phyloP scores from a whole-genome alignment of 2,888 invertebrate genomes.

The Timema cristinae region DNA sequence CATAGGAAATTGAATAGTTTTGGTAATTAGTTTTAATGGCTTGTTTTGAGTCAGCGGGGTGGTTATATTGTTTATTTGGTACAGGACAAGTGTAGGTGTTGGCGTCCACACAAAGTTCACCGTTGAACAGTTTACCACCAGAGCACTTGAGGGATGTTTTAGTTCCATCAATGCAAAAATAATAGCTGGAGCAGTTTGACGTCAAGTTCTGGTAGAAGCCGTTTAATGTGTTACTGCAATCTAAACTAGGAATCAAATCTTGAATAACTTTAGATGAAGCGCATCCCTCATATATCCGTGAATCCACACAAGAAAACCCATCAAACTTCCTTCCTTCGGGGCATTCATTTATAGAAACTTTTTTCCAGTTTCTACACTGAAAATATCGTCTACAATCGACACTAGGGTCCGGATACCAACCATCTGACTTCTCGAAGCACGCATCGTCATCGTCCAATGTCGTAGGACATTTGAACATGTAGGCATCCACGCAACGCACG shows the following conservation, averaged over 20 bases:
- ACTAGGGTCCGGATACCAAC: constrained; percentile 37
- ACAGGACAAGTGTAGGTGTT: constrained; percentile 49
- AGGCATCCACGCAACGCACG: constrained; percentile 50
- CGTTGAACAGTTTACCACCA: constrained; percentile 52
- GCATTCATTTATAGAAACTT: constrained; percentile 34
- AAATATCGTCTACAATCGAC: constrained; percentile 38
- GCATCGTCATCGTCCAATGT: constrained; percentile 38
- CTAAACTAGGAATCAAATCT: constrained; percentile 19
- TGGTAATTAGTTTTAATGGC: constrained; percentile 14
- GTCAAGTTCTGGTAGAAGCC: constrained; percentile 55
- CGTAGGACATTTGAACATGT: constrained; percentile 46
- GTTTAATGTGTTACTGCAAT: constrained; percentile 45
- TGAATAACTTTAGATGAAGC: constrained; percentile 18
- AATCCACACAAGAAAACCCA: constrained; percentile 37
- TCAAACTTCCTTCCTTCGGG: constrained; percentile 38
- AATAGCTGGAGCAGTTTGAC: constrained; percentile 52
- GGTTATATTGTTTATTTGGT: not conserved
- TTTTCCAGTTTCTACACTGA: constrained; percentile 34
- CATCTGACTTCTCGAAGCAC: constrained; percentile 35
- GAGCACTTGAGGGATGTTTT: constrained; percentile 52
- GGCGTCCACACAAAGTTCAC: constrained; percentile 52
- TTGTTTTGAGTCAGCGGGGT: not conserved
- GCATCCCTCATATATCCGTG: constrained; percentile 33
- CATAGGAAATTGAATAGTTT: not conserved
- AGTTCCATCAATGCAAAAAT: constrained; percentile 54